Percentiles rank a stretch among this genome's conserved stretches.
These are phyloP conservation scores for Cryptotis parvus DNA, from an alignment of 2,113 vertebrate genomes.

Conservation along the genomic window DNA sequence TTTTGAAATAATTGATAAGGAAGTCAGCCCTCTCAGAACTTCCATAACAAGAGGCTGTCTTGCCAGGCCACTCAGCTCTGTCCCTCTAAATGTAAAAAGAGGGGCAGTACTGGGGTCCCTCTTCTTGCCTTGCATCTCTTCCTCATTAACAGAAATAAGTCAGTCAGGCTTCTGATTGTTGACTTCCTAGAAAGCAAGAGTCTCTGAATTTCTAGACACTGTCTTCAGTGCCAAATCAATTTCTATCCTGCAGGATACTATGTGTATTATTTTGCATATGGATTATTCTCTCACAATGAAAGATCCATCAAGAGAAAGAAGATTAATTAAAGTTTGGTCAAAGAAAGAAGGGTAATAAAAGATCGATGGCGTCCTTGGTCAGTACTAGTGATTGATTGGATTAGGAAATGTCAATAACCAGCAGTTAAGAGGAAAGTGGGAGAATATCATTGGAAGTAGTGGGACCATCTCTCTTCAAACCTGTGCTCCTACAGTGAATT, in stretches of 20 bases:
- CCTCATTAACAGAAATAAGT: too few relatives aligned
- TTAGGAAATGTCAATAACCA: not conserved
- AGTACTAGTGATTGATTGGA: not conserved
- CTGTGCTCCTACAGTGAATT: not conserved
- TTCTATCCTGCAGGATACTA: not conserved
- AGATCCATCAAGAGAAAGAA: not conserved
- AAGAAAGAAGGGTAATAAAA: not conserved
- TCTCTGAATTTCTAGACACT: not conserved
- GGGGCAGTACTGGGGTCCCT: not conserved
- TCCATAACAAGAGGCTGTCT: fast-evolving
- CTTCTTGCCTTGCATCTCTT: not conserved
- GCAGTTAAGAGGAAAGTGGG: not conserved
- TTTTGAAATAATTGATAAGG: not conserved
- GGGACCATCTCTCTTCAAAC: not conserved
- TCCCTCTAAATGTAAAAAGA: not conserved
- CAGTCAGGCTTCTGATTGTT: fast-evolving
- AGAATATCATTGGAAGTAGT: not conserved
- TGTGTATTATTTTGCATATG: not conserved
- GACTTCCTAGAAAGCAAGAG: not conserved
- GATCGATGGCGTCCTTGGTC: not conserved
- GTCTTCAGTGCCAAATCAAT: not conserved
- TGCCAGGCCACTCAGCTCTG: not conserved
- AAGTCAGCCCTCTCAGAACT: not conserved
- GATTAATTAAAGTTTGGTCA: not conserved
- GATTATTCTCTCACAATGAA: not conserved